Evolutionary conservation across 1,140 invertebrate genomes (phyloP).

Genomic region (Brachionus angularis): DNA sequence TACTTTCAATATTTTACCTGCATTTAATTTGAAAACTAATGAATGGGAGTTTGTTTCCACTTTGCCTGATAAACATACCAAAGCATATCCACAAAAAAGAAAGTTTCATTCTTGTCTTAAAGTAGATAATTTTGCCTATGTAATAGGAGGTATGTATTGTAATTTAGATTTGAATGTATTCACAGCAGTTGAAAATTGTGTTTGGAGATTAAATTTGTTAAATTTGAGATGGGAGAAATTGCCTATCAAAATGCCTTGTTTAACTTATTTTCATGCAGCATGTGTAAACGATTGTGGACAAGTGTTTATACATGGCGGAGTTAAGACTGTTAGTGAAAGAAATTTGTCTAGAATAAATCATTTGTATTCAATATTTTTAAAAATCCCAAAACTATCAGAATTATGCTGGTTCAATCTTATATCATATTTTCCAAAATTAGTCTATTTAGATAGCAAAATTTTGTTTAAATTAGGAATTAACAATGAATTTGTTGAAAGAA

Average conservation of each 20-base stretch:
- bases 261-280: conserved; percentile 43
- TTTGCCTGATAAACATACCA: background rate
- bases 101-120: conserved; percentile 40
- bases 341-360: conserved; percentile 16
- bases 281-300: conserved; percentile 29
- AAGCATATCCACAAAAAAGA: conserved; percentile 32
- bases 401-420: conserved; percentile 37
- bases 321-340: background rate
- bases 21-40: conserved; percentile 33
- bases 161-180: background rate
- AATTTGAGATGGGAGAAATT: conserved; percentile 9
- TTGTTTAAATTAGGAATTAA: conserved; percentile 10
- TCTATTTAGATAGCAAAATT: conserved; percentile 26
- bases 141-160: conserved; percentile 37
- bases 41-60: conserved; percentile 36
- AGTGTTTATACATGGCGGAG: conserved; percentile 42
- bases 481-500: conserved; percentile 10
- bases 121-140: background rate
- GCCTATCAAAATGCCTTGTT: conserved; percentile 10
- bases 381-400: conserved; percentile 22
- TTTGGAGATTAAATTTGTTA: conserved; percentile 22
- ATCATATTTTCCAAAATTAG: conserved; percentile 21
- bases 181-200: conserved; percentile 22
- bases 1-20: conserved; percentile 24
- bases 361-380: conserved; percentile 17